A percentile compares a stretch with the other conserved stretches of the same genome.
Conservation (phyloP, 2,888 invertebrate genomes). For the Herminia tarsipennalis region DNA sequence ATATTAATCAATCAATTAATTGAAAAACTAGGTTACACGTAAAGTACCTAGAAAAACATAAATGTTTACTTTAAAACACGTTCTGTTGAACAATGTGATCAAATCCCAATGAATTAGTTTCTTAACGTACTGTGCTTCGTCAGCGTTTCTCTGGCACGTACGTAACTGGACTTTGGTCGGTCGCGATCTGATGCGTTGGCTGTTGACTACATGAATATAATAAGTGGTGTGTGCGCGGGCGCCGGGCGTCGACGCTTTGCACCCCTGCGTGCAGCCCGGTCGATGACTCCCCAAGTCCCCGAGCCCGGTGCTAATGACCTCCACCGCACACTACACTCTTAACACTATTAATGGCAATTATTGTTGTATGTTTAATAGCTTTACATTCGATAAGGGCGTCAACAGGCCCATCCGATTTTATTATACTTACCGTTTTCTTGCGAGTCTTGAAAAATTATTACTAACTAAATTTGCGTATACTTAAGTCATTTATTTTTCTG, state of each 20-base stretch:
- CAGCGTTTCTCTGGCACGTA: slow-evolving; percentile 42
- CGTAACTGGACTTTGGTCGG: slow-evolving; percentile 35
- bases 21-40: slow-evolving; percentile 8
- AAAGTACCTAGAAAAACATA: not conserved
- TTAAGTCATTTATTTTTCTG: too few species aligned
- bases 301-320: slow-evolving; percentile 72
- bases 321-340: slow-evolving; percentile 55
- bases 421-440: too few species aligned
- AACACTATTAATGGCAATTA: slow-evolving; percentile 59
- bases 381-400: slow-evolving; percentile 4
- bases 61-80: slow-evolving; percentile 23
- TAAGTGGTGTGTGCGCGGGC: slow-evolving; percentile 45
- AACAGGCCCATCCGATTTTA: too few species aligned
- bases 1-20: too few species aligned
- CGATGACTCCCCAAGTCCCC: slow-evolving; percentile 73
- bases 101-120: slow-evolving; percentile 32
- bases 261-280: slow-evolving; percentile 70
- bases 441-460: too few species aligned
- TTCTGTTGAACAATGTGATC: slow-evolving; percentile 19
- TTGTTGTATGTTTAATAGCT: slow-evolving; percentile 41
- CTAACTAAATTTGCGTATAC: too few species aligned
- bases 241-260: slow-evolving; percentile 46
- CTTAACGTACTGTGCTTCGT: slow-evolving; percentile 17
- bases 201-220: slow-evolving; percentile 29
- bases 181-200: slow-evolving; percentile 27